phyloP scores from a whole-genome alignment of 2,797 vertebrate genomes.

The Dendrocincla tyrannina region DNA sequence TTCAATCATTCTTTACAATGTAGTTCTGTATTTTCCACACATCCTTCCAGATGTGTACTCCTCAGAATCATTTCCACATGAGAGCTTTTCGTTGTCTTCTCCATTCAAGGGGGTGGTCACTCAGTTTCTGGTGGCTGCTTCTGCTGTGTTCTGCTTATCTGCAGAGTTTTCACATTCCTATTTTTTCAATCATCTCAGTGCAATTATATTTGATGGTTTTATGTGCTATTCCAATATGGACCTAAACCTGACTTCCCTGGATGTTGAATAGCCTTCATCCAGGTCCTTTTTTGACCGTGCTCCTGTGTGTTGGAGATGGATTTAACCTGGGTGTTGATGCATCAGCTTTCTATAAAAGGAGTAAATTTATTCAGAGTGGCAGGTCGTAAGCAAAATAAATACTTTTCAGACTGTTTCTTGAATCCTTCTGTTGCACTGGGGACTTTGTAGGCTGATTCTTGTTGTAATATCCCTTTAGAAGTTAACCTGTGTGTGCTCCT shows the following conservation, averaged over 20 bases:
- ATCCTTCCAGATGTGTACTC: slow-evolving; percentile 36
- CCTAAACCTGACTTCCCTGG: not conserved
- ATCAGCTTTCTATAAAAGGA: not conserved
- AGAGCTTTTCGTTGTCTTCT: not conserved
- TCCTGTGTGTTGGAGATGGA: not conserved
- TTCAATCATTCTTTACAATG: not conserved
- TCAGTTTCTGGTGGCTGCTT: not conserved
- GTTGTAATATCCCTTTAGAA: not conserved
- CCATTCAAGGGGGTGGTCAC: not conserved
- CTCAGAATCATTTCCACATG: slow-evolving; percentile 13
- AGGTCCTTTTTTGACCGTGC: not conserved
- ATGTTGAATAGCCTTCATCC: not conserved
- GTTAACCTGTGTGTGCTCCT: not conserved
- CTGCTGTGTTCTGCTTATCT: not conserved
- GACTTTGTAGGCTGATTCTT: not conserved
- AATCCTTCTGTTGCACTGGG: not conserved
- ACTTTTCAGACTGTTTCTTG: not conserved
- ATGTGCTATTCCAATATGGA: not conserved
- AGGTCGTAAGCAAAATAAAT: not conserved
- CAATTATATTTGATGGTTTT: not conserved
- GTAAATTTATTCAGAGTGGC: not conserved
- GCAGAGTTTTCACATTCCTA: not conserved
- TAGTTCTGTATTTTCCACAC: slow-evolving; percentile 40
- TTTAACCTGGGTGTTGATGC: not conserved
- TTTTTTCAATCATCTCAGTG: not conserved